These are phyloP conservation scores for Acanthiza pusilla DNA, from an alignment of 2,797 vertebrate genomes.

Conservation along the genomic window DNA sequence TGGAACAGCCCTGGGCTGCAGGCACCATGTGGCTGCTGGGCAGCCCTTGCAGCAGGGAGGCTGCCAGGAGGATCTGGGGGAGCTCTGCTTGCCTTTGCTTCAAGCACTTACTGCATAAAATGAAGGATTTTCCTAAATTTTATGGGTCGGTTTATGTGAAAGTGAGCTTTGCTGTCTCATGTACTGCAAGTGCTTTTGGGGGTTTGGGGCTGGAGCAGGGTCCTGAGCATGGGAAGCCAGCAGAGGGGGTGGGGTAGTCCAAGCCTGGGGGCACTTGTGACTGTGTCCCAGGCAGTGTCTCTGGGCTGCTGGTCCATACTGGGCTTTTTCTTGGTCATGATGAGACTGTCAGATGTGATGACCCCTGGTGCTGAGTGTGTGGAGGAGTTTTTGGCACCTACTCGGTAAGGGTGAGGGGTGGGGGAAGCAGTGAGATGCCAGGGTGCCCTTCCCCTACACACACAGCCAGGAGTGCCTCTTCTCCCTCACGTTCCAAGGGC, in stretches of 20 bases:
- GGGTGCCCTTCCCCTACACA: not conserved
- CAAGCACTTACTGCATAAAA: not conserved
- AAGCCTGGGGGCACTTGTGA: no score
- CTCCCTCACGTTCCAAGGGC: not conserved
- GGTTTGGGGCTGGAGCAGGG: not conserved
- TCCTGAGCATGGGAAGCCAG: not conserved
- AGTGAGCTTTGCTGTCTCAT: not conserved
- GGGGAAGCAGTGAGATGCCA: not conserved
- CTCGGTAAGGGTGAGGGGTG: not conserved
- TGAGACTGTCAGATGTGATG: not conserved
- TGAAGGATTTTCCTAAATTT: not conserved
- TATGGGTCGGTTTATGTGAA: not conserved
- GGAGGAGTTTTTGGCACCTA: not conserved
- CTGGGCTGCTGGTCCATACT: not conserved
- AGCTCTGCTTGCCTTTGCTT: not conserved
- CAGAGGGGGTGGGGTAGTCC: rapidly evolving
- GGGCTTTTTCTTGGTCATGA: not conserved
- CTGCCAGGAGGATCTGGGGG: not conserved
- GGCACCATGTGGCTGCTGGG: not conserved
- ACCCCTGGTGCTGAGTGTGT: rapidly evolving
- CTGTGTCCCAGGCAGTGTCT: not conserved
- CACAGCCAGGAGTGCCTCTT: not conserved
- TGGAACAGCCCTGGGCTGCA: not conserved
- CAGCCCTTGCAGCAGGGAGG: not conserved
- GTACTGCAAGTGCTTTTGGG: not conserved